Evolutionary conservation across 2,888 invertebrate species (phyloP).

Genomic region (Automeris io): DNA sequence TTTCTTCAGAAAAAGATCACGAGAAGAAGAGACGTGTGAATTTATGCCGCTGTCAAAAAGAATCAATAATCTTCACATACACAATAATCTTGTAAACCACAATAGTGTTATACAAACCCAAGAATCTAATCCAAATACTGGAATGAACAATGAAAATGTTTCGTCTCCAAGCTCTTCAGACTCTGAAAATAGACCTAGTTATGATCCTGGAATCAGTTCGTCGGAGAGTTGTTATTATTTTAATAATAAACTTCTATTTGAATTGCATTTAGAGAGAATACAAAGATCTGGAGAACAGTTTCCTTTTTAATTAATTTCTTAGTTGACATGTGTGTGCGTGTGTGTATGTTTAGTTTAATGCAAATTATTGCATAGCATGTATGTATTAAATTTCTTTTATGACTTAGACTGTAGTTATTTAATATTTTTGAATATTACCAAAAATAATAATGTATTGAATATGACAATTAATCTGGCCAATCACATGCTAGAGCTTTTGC

Average conservation of each 20-base stretch:
- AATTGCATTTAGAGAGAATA: slow-evolving; percentile 88
- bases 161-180: slow-evolving; percentile 49
- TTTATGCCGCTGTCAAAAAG: slow-evolving; percentile 93
- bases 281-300: slow-evolving; percentile 79
- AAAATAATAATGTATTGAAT: too few relatives aligned
- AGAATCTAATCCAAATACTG: slow-evolving; percentile 49
- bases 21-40: slow-evolving; percentile 86
- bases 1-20: slow-evolving; percentile 82
- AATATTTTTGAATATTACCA: slow-evolving; percentile 7
- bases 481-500: slow-evolving; percentile 29
- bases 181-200: slow-evolving; percentile 66
- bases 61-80: slow-evolving; percentile 92
- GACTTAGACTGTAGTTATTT: slow-evolving; percentile 21
- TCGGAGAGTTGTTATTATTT: slow-evolving; percentile 91
- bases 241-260: slow-evolving; percentile 90
- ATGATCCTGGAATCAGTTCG: slow-evolving; percentile 86
- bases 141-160: slow-evolving; percentile 43
- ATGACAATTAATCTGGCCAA: slow-evolving; percentile 30
- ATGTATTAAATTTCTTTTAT: too few relatives aligned
- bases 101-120: slow-evolving; percentile 31
- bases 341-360: slow-evolving; percentile 31
- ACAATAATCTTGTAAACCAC: slow-evolving; percentile 68
- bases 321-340: slow-evolving; percentile 43
- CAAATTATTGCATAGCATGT: too few relatives aligned
- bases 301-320: slow-evolving; percentile 48